A percentile compares a stretch with the other conserved stretches of the same genome.
Conservation (phyloP, 2,888 invertebrate species). For the Mellilla xanthometata region DNA sequence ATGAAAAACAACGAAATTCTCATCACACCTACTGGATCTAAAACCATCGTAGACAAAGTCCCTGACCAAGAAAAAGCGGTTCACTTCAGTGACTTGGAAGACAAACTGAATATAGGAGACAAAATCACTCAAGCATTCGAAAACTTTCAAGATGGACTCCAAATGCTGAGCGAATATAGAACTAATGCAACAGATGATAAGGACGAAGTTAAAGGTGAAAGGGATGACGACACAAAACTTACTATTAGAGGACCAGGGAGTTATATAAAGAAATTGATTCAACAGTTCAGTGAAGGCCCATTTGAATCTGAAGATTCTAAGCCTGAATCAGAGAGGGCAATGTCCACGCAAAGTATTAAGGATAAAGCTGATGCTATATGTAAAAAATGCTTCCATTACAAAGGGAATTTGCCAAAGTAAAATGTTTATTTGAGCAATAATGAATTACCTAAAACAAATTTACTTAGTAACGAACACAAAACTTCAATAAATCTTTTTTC, state of each 20-base stretch:
- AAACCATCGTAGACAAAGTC: slow-evolving; percentile 37
- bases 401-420: slow-evolving; percentile 68
- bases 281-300: slow-evolving; percentile 76
- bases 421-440: slow-evolving; percentile 13
- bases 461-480: too few relatives aligned
- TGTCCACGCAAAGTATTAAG: slow-evolving; percentile 58
- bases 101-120: slow-evolving; percentile 63
- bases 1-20: slow-evolving; percentile 69
- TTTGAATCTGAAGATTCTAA: slow-evolving; percentile 66
- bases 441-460: too few relatives aligned
- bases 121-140: slow-evolving; percentile 62
- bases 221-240: slow-evolving; percentile 54
- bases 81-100: slow-evolving; percentile 56
- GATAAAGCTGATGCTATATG: slow-evolving; percentile 76
- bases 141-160: slow-evolving; percentile 67
- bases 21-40: slow-evolving; percentile 68
- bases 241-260: slow-evolving; percentile 73
- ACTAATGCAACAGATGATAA: slow-evolving; percentile 39
- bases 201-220: slow-evolving; percentile 35
- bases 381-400: slow-evolving; percentile 78
- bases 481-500: too few relatives aligned
- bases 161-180: slow-evolving; percentile 54
- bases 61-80: slow-evolving; percentile 35
- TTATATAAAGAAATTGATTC: slow-evolving; percentile 74
- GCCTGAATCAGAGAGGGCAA: slow-evolving; percentile 62